phyloP scores from a whole-genome alignment of 2,797 vertebrate species.

The Periparus ater region DNA sequence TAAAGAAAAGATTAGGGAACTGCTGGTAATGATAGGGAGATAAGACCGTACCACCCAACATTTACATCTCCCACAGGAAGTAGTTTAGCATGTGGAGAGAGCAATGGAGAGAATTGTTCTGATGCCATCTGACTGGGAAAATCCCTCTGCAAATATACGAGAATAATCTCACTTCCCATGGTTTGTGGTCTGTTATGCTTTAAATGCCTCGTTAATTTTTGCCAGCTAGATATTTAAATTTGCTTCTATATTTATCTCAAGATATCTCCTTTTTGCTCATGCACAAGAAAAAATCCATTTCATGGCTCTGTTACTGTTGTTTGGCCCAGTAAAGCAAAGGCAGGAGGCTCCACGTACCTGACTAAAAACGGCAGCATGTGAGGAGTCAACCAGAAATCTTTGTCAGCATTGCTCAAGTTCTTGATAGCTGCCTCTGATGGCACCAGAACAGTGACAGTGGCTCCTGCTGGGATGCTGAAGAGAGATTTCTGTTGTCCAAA shows the following conservation, averaged over 20 bases:
- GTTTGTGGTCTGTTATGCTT: neutral
- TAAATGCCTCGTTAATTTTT: neutral
- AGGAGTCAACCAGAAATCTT: slow-evolving; percentile 79
- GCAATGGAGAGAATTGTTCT: neutral
- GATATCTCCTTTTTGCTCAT: neutral
- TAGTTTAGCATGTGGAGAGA: neutral
- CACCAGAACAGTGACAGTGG: slow-evolving; percentile 83
- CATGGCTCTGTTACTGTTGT: neutral
- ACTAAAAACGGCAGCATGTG: slow-evolving; percentile 78
- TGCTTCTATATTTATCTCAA: neutral
- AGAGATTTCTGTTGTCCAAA: slow-evolving; percentile 71
- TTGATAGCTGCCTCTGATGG: slow-evolving; percentile 76
- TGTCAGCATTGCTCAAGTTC: slow-evolving; percentile 67
- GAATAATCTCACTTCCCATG: neutral
- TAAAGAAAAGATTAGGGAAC: neutral
- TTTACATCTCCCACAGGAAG: neutral
- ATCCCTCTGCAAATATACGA: neutral
- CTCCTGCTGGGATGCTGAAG: slow-evolving; percentile 66
- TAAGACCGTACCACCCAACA: neutral
- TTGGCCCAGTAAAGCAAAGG: neutral
- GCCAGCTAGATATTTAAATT: neutral
- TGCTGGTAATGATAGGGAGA: neutral
- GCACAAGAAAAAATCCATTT: neutral
- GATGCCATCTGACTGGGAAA: neutral
- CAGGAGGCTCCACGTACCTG: slow-evolving; percentile 67